Conservation (phyloP, 1,140 invertebrate species). For the Whitmania pigra region DNA sequence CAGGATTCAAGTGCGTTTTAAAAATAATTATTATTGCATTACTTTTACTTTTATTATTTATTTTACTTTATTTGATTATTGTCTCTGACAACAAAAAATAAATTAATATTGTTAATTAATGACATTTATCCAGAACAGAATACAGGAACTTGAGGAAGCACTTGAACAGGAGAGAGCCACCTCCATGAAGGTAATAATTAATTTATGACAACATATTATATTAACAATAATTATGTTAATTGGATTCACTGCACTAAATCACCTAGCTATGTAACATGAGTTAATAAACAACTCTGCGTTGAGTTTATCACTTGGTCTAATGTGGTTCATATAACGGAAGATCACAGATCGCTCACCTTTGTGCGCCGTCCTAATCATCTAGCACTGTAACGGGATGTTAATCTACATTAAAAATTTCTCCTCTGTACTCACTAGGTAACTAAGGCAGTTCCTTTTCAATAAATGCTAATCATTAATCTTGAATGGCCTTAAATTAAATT, state of each 20-base stretch:
- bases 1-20: slow-evolving; percentile 32
- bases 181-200: slow-evolving; percentile 33
- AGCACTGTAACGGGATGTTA: too few relatives aligned
- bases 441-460: neutral
- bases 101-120: neutral
- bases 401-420: neutral
- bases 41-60: neutral
- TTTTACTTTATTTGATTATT: neutral
- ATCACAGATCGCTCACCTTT: too few relatives aligned
- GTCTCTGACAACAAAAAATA: neutral
- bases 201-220: neutral
- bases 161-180: slow-evolving; percentile 39
- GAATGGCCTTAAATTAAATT: neutral
- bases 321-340: too few relatives aligned
- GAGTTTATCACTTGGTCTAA: too few relatives aligned
- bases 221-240: neutral
- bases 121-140: slow-evolving; percentile 1
- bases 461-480: neutral
- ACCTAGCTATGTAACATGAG: neutral
- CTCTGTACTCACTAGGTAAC: neutral
- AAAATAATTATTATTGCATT: too few relatives aligned
- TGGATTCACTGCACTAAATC: neutral
- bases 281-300: too few relatives aligned
- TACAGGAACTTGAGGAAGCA: slow-evolving; percentile 40
- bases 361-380: too few relatives aligned